phyloP scores from a whole-genome alignment of 2,888 invertebrate species.

The Aethes cnicana region DNA sequence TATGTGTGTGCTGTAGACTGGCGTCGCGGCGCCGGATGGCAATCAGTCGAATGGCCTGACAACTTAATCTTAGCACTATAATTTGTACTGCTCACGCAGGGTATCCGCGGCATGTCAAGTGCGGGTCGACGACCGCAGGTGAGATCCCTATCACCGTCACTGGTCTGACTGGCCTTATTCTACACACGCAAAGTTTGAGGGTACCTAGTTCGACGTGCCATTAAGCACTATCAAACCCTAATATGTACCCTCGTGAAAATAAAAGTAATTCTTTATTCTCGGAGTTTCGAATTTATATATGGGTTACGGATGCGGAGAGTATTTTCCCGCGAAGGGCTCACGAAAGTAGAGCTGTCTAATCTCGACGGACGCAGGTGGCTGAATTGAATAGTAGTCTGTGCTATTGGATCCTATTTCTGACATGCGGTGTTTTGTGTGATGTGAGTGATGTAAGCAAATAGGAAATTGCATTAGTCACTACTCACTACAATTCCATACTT shows the following conservation, averaged over 20 bases:
- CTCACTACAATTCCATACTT: no score
- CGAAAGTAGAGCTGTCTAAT: no score
- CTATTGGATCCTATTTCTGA: no score
- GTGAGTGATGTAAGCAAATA: no score
- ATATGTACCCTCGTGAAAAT: background rate
- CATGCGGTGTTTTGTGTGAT: no score
- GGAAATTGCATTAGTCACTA: no score
- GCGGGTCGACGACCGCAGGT: conserved; percentile 69
- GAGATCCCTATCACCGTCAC: conserved; percentile 43
- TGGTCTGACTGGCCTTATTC: conserved; percentile 37
- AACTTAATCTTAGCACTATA: conserved; percentile 60
- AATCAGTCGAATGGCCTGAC: conserved; percentile 51
- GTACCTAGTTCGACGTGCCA: conserved; percentile 3
- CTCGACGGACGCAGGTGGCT: no score
- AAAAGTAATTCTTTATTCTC: background rate
- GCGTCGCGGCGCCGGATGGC: conserved; percentile 26
- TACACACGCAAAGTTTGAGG: conserved; percentile 4
- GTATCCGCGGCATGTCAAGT: conserved; percentile 55
- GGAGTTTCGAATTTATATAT: background rate
- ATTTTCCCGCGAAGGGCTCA: no score
- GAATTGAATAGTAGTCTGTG: no score
- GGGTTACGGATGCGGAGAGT: no score
- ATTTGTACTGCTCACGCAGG: conserved; percentile 61
- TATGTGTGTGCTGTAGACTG: conserved; percentile 10
- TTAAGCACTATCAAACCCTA: background rate